Evolutionary conservation across 2,113 vertebrate species (phyloP).

Genomic region (Silurus asotus): DNA sequence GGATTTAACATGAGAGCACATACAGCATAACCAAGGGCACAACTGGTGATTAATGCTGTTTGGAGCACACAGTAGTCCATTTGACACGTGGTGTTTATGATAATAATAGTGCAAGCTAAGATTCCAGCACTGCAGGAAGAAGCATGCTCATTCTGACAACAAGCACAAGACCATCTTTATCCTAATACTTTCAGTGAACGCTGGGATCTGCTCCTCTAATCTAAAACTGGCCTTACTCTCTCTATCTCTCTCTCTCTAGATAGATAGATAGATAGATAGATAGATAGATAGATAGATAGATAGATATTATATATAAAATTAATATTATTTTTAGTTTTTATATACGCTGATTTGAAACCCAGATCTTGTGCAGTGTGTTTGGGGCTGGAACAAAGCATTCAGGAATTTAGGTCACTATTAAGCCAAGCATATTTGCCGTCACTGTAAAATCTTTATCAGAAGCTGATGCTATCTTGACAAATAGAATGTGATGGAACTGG

Average conservation of each 20-base stretch:
- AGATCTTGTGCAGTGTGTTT: background rate
- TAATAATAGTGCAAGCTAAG: background rate
- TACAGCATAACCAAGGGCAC: background rate
- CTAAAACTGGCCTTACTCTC: background rate
- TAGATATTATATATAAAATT: too few relatives aligned
- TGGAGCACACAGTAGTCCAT: background rate
- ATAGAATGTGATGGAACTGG: background rate
- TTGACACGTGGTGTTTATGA: background rate
- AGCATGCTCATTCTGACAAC: background rate
- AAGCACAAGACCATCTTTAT: background rate
- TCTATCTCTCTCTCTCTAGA: background rate
- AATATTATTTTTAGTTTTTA: too few relatives aligned
- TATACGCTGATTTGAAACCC: background rate
- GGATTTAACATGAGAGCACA: background rate
- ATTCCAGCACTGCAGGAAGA: background rate
- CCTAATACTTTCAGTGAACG: background rate
- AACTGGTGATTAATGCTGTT: conserved; percentile 7
- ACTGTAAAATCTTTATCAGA: background rate
- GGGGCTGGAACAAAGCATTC: background rate
- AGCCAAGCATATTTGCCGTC: background rate
- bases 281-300: too few relatives aligned
- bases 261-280: too few relatives aligned
- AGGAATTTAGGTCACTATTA: background rate
- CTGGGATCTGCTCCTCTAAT: background rate
- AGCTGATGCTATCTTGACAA: background rate